Evolutionary conservation across 92 coral and sea anemone species (phyloP).

Genomic region (Montipora capitata): DNA sequence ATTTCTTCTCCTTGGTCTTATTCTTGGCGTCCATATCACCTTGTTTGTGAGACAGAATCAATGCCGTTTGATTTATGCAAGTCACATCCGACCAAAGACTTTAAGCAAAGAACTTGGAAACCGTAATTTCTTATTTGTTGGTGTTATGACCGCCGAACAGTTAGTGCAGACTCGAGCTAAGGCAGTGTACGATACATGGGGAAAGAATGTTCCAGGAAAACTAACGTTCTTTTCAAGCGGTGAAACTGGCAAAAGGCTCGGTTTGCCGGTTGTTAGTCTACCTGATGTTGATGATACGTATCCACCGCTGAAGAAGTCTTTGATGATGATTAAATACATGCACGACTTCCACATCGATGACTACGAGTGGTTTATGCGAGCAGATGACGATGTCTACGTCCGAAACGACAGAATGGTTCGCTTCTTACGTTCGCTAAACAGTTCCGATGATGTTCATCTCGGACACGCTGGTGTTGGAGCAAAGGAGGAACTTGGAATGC

Average conservation of each 20-base stretch:
- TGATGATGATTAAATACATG: slow-evolving; percentile 72
- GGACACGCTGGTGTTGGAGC: slow-evolving; percentile 76
- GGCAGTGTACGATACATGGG: slow-evolving; percentile 73
- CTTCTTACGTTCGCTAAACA: slow-evolving; percentile 48
- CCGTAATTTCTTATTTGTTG: slow-evolving; percentile 51
- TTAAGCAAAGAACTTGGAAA: slow-evolving; percentile 31
- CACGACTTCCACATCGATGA: slow-evolving; percentile 61
- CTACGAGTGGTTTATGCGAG: slow-evolving; percentile 74
- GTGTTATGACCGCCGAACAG: slow-evolving; percentile 70
- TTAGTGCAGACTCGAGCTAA: slow-evolving; percentile 62
- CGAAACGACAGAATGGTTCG: slow-evolving; percentile 37
- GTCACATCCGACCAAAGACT: slow-evolving; percentile 12
- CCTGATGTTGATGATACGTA: slow-evolving; percentile 69
- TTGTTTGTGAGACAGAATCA: slow-evolving; percentile 36
- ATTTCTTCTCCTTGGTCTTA: slow-evolving; percentile 13
- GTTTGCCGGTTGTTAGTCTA: slow-evolving; percentile 66
- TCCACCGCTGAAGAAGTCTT: slow-evolving; percentile 73
- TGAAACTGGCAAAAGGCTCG: slow-evolving; percentile 13
- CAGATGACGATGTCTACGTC: slow-evolving; percentile 76
- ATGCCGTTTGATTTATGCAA: slow-evolving; percentile 7
- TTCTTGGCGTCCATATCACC: slow-evolving; percentile 12
- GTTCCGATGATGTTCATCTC: slow-evolving; percentile 58
- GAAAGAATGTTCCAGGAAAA: slow-evolving; percentile 54
- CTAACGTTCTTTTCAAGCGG: slow-evolving; percentile 58
- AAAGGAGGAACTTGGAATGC: slow-evolving; percentile 52